A percentile compares a stretch with the other conserved stretches of the same genome.
These are phyloP conservation scores for Hippocampus mohnikei DNA, from an alignment of 2,113 vertebrate species.

Conservation along the genomic window DNA sequence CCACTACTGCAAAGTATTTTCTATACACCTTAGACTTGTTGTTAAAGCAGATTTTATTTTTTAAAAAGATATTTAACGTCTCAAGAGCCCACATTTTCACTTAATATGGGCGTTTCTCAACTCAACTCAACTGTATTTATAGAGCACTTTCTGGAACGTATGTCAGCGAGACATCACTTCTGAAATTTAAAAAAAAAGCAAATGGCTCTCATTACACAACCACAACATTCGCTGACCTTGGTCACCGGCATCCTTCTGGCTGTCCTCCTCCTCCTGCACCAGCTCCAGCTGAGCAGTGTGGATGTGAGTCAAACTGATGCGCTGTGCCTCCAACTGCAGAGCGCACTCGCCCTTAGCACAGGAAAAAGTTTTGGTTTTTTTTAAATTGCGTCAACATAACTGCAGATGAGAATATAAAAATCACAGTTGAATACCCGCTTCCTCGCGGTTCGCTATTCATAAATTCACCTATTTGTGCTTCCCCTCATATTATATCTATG, in stretches of 20 bases:
- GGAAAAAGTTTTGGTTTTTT: neutral
- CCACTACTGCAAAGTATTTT: no score
- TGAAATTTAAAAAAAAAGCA: neutral
- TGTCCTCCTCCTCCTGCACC: constrained; percentile 53
- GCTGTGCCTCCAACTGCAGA: constrained; percentile 88
- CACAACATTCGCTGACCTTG: constrained; percentile 64
- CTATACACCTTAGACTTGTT: no score
- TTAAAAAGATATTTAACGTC: neutral
- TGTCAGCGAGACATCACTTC: neutral
- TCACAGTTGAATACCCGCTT: no score
- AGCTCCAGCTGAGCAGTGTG: constrained; percentile 87
- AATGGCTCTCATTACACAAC: neutral
- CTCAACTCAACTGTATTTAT: no score
- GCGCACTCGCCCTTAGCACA: constrained; percentile 78
- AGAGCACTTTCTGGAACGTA: neutral
- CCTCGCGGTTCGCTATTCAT: no score
- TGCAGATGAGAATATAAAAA: no score
- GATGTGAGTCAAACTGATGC: constrained; percentile 88
- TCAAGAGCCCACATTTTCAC: neutral
- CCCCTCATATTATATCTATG: no score
- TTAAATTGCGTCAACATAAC: no score
- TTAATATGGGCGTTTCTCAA: neutral
- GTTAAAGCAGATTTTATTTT: no score
- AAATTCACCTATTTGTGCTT: no score
- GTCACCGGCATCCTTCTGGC: constrained; percentile 53